These are phyloP conservation scores for Scaptomyza reducta DNA, from an alignment of 2,888 invertebrate genomes.

Conservation along the genomic window DNA sequence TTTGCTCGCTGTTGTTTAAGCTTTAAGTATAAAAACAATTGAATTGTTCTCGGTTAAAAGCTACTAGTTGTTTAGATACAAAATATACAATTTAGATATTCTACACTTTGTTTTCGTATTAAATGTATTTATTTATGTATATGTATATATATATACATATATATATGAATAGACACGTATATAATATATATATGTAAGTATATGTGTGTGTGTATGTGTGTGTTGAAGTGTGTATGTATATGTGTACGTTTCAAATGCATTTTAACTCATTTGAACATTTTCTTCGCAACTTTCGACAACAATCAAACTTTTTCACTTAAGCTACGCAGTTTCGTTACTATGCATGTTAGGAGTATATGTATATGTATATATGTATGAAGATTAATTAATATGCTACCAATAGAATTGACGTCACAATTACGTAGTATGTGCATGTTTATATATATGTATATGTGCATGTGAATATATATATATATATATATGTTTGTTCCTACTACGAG, in stretches of 20 bases:
- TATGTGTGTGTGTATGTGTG: conserved; percentile 28
- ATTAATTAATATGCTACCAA: conserved; percentile 27
- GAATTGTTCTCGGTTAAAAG: conserved; percentile 15
- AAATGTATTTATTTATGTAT: conserved; percentile 51
- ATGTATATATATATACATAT: conserved; percentile 30
- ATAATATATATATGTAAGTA: conserved; percentile 38
- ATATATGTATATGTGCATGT: conserved; percentile 1
- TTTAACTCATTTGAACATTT: conserved; percentile 26
- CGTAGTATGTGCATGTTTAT: conserved; percentile 6
- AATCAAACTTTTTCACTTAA: conserved; percentile 48
- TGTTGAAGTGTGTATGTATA: conserved; percentile 34
- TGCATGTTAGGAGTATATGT: conserved; percentile 14
- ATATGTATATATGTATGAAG: conserved; percentile 10
- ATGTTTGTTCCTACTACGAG: conserved; percentile 1
- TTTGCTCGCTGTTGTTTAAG: conserved; percentile 3
- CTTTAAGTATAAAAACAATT: conserved; percentile 9
- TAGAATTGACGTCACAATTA: conserved; percentile 41
- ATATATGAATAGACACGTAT: conserved; percentile 34
- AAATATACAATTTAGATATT: conserved; percentile 31
- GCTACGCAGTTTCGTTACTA: conserved; percentile 48
- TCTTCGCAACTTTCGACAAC: conserved; percentile 14
- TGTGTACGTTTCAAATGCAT: conserved; percentile 52
- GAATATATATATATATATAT: too few species aligned
- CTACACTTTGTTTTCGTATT: conserved; percentile 27
- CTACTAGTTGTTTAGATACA: conserved; percentile 24